phyloP scores from a whole-genome alignment of 2,888 invertebrate species.

The Acrobasis repandana region DNA sequence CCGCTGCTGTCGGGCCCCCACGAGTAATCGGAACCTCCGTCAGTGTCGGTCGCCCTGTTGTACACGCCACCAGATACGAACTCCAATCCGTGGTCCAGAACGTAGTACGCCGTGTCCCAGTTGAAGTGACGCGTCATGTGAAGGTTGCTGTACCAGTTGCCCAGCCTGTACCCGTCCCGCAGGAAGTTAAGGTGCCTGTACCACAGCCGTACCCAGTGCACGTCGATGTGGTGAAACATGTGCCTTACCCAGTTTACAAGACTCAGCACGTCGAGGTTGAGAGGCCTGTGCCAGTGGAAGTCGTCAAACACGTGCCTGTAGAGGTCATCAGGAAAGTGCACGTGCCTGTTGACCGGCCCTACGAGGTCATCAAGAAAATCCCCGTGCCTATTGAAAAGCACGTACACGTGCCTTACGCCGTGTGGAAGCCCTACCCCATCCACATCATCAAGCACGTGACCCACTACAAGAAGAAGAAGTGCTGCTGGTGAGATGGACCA shows the following conservation, averaged over 20 bases:
- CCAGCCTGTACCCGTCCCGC: conserved; percentile 67
- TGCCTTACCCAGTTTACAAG: conserved; percentile 75
- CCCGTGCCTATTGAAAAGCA: conserved; percentile 71
- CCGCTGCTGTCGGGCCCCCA: conserved; percentile 44
- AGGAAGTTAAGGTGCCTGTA: conserved; percentile 70
- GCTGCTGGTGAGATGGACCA: conserved; percentile 63
- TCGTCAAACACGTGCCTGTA: conserved; percentile 66
- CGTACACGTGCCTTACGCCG: conserved; percentile 69
- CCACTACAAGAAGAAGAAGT: conserved; percentile 76
- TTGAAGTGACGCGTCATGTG: conserved; percentile 73
- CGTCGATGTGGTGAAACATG: conserved; percentile 71
- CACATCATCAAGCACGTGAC: conserved; percentile 79
- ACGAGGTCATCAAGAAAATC: conserved; percentile 73
- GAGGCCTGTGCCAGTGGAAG: conserved; percentile 70
- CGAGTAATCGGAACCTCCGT: conserved; percentile 62
- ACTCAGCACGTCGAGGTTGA: conserved; percentile 72
- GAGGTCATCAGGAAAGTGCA: conserved; percentile 72
- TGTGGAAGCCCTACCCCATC: conserved; percentile 76
- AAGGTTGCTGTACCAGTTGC: conserved; percentile 68
- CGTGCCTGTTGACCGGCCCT: conserved; percentile 70
- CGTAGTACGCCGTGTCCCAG: conserved; percentile 67
- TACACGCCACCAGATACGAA: conserved; percentile 61
- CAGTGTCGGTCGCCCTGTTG: conserved; percentile 52
- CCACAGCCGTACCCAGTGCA: conserved; percentile 76
- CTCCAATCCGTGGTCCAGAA: conserved; percentile 74